These are phyloP conservation scores for Smittia aterrima DNA, from an alignment of 2,888 invertebrate genomes.

Conservation along the genomic window DNA sequence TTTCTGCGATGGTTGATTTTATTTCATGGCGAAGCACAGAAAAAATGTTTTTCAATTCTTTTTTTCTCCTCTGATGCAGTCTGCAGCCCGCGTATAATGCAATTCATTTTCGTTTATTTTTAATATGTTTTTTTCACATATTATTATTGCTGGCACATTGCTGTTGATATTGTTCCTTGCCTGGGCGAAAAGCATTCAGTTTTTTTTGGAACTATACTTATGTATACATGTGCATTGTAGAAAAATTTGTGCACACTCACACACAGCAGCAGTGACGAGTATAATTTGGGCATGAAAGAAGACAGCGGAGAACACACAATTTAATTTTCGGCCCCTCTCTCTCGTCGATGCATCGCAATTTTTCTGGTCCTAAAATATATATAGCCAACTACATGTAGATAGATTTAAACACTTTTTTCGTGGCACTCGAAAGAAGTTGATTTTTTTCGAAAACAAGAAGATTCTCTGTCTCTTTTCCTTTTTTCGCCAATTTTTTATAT, in stretches of 20 bases:
- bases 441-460: neutral
- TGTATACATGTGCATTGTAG: conserved; percentile 36
- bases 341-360: neutral
- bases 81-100: conserved; percentile 42
- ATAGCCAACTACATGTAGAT: conserved; percentile 30
- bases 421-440: conserved; percentile 5
- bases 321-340: conserved; percentile 39
- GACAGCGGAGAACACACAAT: conserved; percentile 19
- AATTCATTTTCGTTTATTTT: conserved; percentile 42
- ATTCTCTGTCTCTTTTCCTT: conserved; percentile 31
- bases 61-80: conserved; percentile 31
- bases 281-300: conserved; percentile 30
- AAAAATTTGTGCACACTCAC: conserved; percentile 31
- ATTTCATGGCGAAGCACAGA: conserved; percentile 38
- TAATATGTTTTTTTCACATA: conserved; percentile 41
- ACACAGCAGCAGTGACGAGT: neutral
- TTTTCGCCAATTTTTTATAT: neutral
- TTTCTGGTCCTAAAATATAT: neutral
- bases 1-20: conserved; percentile 39
- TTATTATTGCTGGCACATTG: conserved; percentile 38
- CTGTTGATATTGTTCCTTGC: conserved; percentile 34
- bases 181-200: conserved; percentile 8
- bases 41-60: conserved; percentile 16
- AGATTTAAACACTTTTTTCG: conserved; percentile 22
- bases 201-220: conserved; percentile 40